Conservation (phyloP, 2,888 invertebrate species). For the Drosophila mayaguana region DNA sequence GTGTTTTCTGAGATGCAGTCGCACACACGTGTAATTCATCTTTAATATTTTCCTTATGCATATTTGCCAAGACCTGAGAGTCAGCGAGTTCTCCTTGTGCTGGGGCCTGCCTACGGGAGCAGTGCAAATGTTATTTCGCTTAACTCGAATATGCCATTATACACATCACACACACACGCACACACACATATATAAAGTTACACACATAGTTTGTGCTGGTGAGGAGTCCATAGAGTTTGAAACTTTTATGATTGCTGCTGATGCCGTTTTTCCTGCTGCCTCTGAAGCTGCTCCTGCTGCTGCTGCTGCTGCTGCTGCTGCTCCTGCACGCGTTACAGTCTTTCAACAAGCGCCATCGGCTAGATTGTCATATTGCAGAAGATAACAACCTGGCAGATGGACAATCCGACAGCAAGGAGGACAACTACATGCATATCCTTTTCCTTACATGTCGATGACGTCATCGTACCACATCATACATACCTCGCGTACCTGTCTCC, state of each 20-base stretch:
- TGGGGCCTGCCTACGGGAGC: constrained; percentile 7
- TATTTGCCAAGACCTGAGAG: constrained; percentile 55
- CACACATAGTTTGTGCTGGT: neutral
- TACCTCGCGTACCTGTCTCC: constrained; percentile 37
- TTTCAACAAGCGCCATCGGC: constrained; percentile 44
- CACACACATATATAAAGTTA: neutral
- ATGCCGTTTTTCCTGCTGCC: constrained; percentile 16
- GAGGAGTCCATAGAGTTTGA: constrained; percentile 52
- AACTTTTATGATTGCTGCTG: constrained; percentile 58
- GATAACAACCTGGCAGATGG: constrained; percentile 67
- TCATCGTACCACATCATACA: constrained; percentile 3
- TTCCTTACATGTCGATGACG: constrained; percentile 58
- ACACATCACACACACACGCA: constrained; percentile 13
- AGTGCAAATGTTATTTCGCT: constrained; percentile 58
- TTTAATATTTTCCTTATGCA: constrained; percentile 68
- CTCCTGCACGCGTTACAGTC: constrained; percentile 13
- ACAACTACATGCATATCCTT: constrained; percentile 50
- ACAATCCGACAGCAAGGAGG: constrained; percentile 53
- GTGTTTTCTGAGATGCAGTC: constrained; percentile 17
- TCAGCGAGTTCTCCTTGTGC: constrained; percentile 12
- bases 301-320: constrained; percentile 10
- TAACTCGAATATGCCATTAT: constrained; percentile 66
- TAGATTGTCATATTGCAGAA: constrained; percentile 73
- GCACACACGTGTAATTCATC: constrained; percentile 56
- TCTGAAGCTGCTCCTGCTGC: constrained; percentile 17